These are phyloP conservation scores for Sycophila texana DNA, from an alignment of 2,888 invertebrate genomes.

Conservation along the genomic window DNA sequence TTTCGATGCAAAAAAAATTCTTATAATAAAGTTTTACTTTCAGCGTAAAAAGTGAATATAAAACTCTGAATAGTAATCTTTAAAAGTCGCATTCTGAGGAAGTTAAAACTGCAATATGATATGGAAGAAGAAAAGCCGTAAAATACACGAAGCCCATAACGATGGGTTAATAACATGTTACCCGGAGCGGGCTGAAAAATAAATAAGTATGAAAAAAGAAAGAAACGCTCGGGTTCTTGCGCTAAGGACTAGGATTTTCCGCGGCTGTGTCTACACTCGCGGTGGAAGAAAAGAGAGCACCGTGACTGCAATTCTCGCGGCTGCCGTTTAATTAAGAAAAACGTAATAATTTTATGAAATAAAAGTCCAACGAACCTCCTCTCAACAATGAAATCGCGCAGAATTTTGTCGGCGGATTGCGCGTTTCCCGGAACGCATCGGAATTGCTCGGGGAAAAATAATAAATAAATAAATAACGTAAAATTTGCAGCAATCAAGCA, in stretches of 20 bases:
- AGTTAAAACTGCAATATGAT: not conserved
- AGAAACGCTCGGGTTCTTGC: conserved; percentile 27
- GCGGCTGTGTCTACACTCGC: not conserved
- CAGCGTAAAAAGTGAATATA: too few species aligned
- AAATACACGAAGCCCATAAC: not conserved
- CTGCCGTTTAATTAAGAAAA: conserved; percentile 12
- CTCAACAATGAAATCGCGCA: too few species aligned
- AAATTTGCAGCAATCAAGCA: too few species aligned
- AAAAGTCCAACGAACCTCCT: not conserved
- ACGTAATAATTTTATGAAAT: conserved; percentile 12
- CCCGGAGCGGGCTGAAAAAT: conserved; percentile 14
- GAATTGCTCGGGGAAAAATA: too few species aligned
- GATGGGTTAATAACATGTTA: conserved; percentile 11
- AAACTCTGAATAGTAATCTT: too few species aligned
- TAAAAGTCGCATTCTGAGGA: too few species aligned
- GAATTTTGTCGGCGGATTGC: too few species aligned
- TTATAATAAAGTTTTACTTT: too few species aligned
- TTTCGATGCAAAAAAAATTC: too few species aligned
- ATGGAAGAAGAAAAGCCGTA: conserved; percentile 30
- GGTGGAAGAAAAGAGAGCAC: conserved; percentile 2
- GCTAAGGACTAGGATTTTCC: conserved; percentile 29
- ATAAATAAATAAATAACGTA: too few species aligned
- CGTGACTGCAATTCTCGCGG: not conserved
- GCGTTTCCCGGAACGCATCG: too few species aligned
- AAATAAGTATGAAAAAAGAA: conserved; percentile 13